phyloP scores from a whole-genome alignment of 2,888 invertebrate species.

The Tetrapedia diversipes region DNA sequence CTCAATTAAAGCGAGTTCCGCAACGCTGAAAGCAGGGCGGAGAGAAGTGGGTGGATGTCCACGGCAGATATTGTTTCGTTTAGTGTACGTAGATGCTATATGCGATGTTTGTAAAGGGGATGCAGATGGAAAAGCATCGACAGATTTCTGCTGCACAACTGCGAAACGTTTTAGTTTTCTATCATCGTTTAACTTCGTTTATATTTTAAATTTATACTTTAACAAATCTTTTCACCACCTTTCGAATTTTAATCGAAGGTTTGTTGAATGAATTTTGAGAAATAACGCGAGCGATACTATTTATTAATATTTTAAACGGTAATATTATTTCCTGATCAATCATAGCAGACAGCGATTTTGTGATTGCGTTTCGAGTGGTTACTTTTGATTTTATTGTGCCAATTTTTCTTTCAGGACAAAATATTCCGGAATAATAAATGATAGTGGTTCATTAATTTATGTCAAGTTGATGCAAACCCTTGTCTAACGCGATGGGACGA shows the following conservation, averaged over 20 bases:
- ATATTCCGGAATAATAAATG: neutral
- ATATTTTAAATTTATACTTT: too few relatives aligned
- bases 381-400: too few relatives aligned
- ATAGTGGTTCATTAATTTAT: conserved; percentile 16
- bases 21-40: conserved; percentile 7
- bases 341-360: too few relatives aligned
- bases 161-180: conserved; percentile 5
- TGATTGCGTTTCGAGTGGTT: too few relatives aligned
- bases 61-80: conserved; percentile 38
- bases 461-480: conserved; percentile 3
- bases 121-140: conserved; percentile 52
- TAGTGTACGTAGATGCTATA: conserved; percentile 53
- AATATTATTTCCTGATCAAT: too few relatives aligned
- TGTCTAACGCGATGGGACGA: conserved; percentile 4
- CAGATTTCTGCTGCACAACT: conserved; percentile 46
- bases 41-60: neutral
- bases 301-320: too few relatives aligned
- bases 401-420: neutral
- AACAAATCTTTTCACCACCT: too few relatives aligned
- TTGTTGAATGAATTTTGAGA: neutral
- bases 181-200: neutral
- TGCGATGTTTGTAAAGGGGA: conserved; percentile 38
- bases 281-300: too few relatives aligned
- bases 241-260: neutral
- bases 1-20: conserved; percentile 49